Percentiles rank a stretch among this genome's conserved stretches.
Conservation (phyloP, 2,113 vertebrate species). For the Malaclemys terrapin region DNA sequence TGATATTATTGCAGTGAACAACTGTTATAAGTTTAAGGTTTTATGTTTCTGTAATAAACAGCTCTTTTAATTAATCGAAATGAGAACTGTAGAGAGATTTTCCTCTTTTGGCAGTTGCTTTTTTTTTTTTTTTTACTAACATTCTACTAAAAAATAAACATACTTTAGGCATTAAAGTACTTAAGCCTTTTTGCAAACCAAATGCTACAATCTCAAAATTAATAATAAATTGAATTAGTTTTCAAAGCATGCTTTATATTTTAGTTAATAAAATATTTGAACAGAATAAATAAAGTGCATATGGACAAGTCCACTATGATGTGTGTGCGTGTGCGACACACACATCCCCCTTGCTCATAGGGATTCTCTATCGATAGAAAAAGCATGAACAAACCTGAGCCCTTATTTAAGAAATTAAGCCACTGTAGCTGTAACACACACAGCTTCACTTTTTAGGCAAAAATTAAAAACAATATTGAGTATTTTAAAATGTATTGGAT, state of each 20-base stretch:
- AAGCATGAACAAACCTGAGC: background rate
- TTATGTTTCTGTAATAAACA: background rate
- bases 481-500: rapidly evolving
- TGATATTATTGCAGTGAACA: conserved; percentile 10
- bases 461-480: rapidly evolving
- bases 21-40: background rate
- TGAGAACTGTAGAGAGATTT: background rate
- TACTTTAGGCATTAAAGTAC: background rate
- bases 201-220: background rate
- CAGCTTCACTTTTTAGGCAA: rapidly evolving
- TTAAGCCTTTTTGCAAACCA: background rate
- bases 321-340: rapidly evolving
- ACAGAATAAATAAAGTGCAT: background rate
- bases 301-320: background rate
- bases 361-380: background rate
- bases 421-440: rapidly evolving
- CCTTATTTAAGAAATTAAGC: background rate
- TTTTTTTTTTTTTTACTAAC: background rate
- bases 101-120: background rate
- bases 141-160: conserved; percentile 15
- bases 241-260: background rate
- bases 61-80: conserved; percentile 10
- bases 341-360: rapidly evolving
- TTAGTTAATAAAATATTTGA: background rate
- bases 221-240: conserved; percentile 26